These are phyloP conservation scores for Pitta sordida DNA, from an alignment of 2,113 vertebrate genomes.

Conservation along the genomic window DNA sequence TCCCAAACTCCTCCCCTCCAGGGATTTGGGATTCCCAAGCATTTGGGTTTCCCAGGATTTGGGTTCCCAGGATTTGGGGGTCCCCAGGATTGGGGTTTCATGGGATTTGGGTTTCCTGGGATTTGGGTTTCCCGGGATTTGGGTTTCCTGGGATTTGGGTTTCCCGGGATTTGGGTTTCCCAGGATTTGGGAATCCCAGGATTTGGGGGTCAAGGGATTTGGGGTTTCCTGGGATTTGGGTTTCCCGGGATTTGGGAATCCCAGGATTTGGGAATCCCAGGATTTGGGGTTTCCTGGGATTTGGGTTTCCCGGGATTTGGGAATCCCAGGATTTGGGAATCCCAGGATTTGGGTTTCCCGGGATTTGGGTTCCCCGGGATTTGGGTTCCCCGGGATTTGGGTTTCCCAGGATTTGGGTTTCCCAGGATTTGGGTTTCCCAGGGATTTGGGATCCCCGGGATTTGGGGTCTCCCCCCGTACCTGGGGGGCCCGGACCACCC, in stretches of 20 bases:
- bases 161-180: neutral
- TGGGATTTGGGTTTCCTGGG: too few relatives aligned
- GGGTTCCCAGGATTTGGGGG: neutral
- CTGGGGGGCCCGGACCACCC: too few relatives aligned
- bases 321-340: too few relatives aligned
- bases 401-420: too few relatives aligned
- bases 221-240: too few relatives aligned
- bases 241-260: neutral
- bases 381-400: neutral
- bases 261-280: neutral
- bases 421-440: neutral
- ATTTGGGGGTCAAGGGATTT: too few relatives aligned
- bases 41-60: neutral
- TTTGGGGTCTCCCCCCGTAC: neutral
- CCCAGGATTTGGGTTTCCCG: neutral
- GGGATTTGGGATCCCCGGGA: neutral
- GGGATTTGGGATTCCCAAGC: too few relatives aligned
- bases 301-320: neutral
- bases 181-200: too few relatives aligned
- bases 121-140: neutral
- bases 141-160: neutral
- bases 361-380: too few relatives aligned
- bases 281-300: too few relatives aligned
- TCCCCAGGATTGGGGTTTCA: neutral
- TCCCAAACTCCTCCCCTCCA: too few relatives aligned